phyloP scores from a whole-genome alignment of 2,888 invertebrate genomes.

The Cheiracanthium punctorium region DNA sequence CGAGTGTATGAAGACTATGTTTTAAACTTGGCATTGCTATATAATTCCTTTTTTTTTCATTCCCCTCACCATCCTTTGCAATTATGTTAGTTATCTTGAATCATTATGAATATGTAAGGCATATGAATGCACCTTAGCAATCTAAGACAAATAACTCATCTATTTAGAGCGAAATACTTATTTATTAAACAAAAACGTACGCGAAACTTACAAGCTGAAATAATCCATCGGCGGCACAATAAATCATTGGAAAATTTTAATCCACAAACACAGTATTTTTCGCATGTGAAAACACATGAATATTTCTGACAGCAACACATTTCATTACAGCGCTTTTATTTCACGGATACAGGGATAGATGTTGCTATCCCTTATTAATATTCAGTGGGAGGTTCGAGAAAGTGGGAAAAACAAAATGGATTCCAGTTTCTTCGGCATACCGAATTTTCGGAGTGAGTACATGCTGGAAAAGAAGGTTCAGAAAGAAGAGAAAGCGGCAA shows the following conservation, averaged over 20 bases:
- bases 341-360: background rate
- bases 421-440: constrained; percentile 50
- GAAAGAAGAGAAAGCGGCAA: background rate
- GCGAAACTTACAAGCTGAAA: background rate
- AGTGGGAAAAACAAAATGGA: constrained; percentile 45
- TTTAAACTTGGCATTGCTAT: too few species aligned
- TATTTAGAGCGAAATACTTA: too few species aligned
- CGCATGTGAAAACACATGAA: background rate
- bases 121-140: too few species aligned
- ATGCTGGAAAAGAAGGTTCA: background rate
- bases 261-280: background rate
- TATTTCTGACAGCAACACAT: background rate
- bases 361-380: background rate
- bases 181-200: too few species aligned
- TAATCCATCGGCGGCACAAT: background rate
- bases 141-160: too few species aligned
- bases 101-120: too few species aligned
- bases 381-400: background rate
- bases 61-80: too few species aligned
- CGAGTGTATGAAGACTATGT: too few species aligned
- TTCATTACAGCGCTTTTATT: background rate
- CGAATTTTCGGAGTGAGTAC: constrained; percentile 37
- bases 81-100: too few species aligned
- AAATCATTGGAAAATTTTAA: background rate
- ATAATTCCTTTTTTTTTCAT: too few species aligned